Percentiles rank a stretch among this genome's conserved stretches.
phyloP scores from a whole-genome alignment of 2,113 vertebrate species.

The Prochilodus magdalenae region DNA sequence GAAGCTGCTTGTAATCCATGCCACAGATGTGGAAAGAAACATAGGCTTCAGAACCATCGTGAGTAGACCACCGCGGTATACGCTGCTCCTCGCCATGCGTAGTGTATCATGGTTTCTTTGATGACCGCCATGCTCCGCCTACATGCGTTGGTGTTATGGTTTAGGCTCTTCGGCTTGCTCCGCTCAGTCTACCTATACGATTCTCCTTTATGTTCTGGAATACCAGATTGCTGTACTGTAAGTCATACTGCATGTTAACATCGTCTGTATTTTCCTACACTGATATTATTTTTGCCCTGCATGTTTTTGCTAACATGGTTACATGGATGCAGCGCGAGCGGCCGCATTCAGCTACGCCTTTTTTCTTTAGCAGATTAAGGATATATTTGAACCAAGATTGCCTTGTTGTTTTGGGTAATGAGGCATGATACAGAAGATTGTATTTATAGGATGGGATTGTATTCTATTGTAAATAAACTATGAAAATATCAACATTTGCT shows the following conservation, averaged over 20 bases:
- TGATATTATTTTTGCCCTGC: conserved; percentile 54
- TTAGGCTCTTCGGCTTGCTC: background rate
- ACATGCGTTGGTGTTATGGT: conserved; percentile 45
- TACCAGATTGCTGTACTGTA: conserved; percentile 57
- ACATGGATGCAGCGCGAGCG: conserved; percentile 50
- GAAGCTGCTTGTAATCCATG: conserved; percentile 1
- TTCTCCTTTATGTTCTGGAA: conserved; percentile 42
- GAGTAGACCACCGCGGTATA: conserved; percentile 1
- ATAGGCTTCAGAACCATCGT: conserved; percentile 6
- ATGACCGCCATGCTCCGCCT: background rate
- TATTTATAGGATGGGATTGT: conserved; percentile 49
- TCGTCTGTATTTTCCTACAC: conserved; percentile 70
- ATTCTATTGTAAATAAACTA: conserved; percentile 55
- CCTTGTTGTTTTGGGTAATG: conserved; percentile 30
- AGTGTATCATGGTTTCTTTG: background rate
- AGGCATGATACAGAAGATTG: conserved; percentile 36
- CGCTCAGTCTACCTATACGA: background rate
- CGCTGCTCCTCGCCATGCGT: background rate
- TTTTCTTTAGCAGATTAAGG: conserved; percentile 60
- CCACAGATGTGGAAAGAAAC: conserved; percentile 6
- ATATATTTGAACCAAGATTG: conserved; percentile 30
- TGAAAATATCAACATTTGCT: background rate
- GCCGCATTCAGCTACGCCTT: conserved; percentile 58
- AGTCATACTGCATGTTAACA: conserved; percentile 59
- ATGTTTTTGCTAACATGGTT: conserved; percentile 44